Conservation (phyloP, 2,113 vertebrate species). For the Henicopernis longicauda region DNA sequence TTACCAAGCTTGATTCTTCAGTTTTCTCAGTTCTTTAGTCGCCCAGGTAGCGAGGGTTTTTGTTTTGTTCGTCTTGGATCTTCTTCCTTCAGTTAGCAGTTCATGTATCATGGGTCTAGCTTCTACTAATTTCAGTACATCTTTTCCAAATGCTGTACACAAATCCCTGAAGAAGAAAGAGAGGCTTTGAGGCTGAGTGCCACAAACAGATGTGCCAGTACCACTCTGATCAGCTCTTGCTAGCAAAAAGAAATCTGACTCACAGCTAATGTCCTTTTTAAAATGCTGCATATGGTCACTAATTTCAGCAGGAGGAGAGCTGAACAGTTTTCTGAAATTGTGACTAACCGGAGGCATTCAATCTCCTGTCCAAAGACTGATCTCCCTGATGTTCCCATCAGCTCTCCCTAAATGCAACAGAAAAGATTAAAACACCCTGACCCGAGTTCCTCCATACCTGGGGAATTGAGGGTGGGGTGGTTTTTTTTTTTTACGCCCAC, state of each 20-base stretch:
- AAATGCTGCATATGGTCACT: neutral
- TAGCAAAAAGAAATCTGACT: neutral
- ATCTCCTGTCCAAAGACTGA: neutral
- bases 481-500: neutral
- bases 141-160: constrained; percentile 95
- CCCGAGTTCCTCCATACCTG: rapidly evolving
- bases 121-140: constrained; percentile 97
- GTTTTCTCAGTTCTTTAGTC: constrained; percentile 97
- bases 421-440: neutral
- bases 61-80: constrained; percentile 95
- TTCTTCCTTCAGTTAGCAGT: constrained; percentile 92
- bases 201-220: neutral
- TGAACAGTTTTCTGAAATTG: neutral
- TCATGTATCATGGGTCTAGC: constrained; percentile 94
- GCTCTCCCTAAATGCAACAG: neutral
- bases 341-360: neutral
- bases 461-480: rapidly evolving
- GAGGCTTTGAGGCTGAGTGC: neutral
- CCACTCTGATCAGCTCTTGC: neutral
- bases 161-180: constrained; percentile 79
- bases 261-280: neutral
- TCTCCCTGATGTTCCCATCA: rapidly evolving
- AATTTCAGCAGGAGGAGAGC: neutral
- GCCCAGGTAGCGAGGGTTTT: constrained; percentile 98
- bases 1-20: constrained; percentile 98